Conservation (phyloP, 2,888 invertebrate genomes). For the Dinocampus coccinellae region DNA sequence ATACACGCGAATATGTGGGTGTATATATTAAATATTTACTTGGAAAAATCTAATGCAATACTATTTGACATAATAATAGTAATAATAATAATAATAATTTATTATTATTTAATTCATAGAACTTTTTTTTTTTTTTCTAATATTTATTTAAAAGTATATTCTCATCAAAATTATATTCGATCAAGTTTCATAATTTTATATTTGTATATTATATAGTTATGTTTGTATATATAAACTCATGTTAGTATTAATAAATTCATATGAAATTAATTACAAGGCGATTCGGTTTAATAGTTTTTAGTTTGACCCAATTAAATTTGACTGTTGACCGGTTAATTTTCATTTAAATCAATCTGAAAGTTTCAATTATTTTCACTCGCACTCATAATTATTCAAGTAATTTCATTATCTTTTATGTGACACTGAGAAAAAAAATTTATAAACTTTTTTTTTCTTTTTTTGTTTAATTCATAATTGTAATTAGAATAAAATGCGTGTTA, state of each 20-base stretch:
- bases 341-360: neutral
- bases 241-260: neutral
- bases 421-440: neutral
- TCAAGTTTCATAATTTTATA: neutral
- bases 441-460: too few relatives aligned
- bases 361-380: neutral
- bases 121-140: too few relatives aligned
- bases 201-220: neutral
- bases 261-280: constrained; percentile 12
- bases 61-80: neutral
- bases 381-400: neutral
- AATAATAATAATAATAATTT: neutral
- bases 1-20: too few relatives aligned
- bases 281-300: neutral
- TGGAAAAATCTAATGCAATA: too few relatives aligned
- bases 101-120: too few relatives aligned
- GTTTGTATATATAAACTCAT: neutral
- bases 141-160: too few relatives aligned
- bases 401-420: neutral
- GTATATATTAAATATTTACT: too few relatives aligned
- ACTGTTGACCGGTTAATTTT: neutral
- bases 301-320: neutral
- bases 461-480: neutral
- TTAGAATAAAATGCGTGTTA: neutral
- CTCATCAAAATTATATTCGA: neutral